Percentiles rank a stretch among this genome's conserved stretches.
phyloP scores from a whole-genome alignment of 2,888 invertebrate species.

The Chironomus riparius region DNA sequence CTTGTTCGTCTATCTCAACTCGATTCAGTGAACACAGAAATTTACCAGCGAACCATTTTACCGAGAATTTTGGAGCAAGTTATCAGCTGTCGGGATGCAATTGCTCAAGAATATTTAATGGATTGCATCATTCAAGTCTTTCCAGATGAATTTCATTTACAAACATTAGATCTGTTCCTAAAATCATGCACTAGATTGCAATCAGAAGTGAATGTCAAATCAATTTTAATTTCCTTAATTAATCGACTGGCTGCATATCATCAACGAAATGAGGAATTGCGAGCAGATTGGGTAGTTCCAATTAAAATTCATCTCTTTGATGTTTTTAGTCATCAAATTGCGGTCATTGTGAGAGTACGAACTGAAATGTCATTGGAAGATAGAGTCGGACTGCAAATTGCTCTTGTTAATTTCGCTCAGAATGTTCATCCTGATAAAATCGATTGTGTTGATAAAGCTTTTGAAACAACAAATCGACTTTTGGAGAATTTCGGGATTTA shows the following conservation, averaged over 20 bases:
- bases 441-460: conserved; percentile 90
- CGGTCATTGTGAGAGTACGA: conserved; percentile 87
- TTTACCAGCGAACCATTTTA: conserved; percentile 81
- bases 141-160: conserved; percentile 97
- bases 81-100: conserved; percentile 94
- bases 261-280: conserved; percentile 56
- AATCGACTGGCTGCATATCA: conserved; percentile 81
- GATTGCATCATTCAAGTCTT: conserved; percentile 57
- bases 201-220: conserved; percentile 93
- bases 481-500: conserved; percentile 78
- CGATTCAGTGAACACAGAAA: conserved; percentile 85
- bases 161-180: conserved; percentile 88
- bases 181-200: conserved; percentile 96
- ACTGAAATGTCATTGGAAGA: conserved; percentile 94
- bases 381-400: conserved; percentile 89
- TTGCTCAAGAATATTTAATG: conserved; percentile 61
- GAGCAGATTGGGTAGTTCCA: conserved; percentile 51
- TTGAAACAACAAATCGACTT: conserved; percentile 82
- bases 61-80: conserved; percentile 97
- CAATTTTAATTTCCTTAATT: conserved; percentile 93
- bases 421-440: conserved; percentile 93
- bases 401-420: conserved; percentile 87
- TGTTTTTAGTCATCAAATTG: conserved; percentile 95
- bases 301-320: conserved; percentile 92
- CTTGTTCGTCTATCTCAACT: conserved; percentile 91